Conservation (phyloP, 2,113 vertebrate genomes). For the Pangasianodon hypophthalmus region DNA sequence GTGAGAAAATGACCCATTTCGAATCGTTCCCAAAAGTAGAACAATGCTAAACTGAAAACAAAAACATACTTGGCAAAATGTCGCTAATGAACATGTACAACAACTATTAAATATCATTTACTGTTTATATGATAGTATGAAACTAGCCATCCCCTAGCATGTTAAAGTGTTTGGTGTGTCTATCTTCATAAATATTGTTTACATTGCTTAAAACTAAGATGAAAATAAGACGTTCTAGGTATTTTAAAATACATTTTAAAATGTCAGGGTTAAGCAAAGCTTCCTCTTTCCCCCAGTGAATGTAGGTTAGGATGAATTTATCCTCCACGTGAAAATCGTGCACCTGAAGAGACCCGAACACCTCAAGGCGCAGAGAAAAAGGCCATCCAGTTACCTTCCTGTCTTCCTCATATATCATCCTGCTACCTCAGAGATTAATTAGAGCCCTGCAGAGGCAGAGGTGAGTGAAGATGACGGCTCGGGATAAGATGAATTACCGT, state of each 20-base stretch:
- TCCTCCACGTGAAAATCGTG: not conserved
- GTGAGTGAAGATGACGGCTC: slow-evolving; percentile 18
- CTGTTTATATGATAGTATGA: not conserved
- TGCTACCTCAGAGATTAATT: slow-evolving; percentile 69
- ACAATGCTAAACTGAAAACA: not conserved
- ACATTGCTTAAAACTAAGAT: no score
- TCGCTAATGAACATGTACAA: not conserved
- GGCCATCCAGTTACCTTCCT: slow-evolving; percentile 20
- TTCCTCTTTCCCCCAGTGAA: not conserved
- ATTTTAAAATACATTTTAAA: not conserved
- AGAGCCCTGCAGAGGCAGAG: slow-evolving; percentile 48
- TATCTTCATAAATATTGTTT: not conserved
- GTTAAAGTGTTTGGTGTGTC: not conserved
- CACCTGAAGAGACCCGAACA: slow-evolving; percentile 19
- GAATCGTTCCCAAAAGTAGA: not conserved
- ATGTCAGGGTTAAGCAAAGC: slow-evolving; percentile 27
- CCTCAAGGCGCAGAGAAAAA: slow-evolving; percentile 4
- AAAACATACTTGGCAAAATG: not conserved
- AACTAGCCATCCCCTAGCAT: not conserved
- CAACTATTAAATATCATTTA: not conserved
- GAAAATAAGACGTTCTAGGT: not conserved
- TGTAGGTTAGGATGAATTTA: slow-evolving; percentile 7
- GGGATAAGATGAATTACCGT: slow-evolving; percentile 64
- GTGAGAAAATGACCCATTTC: not conserved
- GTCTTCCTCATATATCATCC: slow-evolving; percentile 66